Evolutionary conservation across 1,140 invertebrate genomes (phyloP).

Genomic region (Ditylenchus dipsaci): DNA sequence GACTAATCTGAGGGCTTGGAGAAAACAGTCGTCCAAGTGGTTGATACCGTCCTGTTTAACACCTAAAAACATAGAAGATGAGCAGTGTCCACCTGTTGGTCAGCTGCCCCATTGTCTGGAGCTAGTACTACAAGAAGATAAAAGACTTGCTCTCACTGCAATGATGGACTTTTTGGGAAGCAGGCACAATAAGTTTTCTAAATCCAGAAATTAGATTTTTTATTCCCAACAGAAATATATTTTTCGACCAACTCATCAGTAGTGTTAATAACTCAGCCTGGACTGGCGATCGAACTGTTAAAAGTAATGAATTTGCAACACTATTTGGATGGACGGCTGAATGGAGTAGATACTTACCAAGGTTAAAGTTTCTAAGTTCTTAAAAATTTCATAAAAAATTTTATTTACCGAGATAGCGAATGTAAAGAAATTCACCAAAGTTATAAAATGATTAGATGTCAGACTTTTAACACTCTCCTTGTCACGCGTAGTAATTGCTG

Average conservation of each 20-base stretch:
- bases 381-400: too few species aligned
- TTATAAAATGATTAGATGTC: too few species aligned
- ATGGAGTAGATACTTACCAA: not conserved
- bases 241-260: conserved; percentile 3
- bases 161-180: not conserved
- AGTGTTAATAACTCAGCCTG: conserved; percentile 12
- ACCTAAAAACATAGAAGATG: not conserved
- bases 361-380: too few species aligned
- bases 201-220: not conserved
- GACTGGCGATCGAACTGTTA: conserved; percentile 10
- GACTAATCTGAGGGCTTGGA: too few species aligned
- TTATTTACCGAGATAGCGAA: too few species aligned
- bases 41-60: too few species aligned
- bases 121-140: not conserved
- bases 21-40: too few species aligned
- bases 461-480: too few species aligned
- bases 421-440: too few species aligned
- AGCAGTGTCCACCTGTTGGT: not conserved
- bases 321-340: conserved; percentile 8
- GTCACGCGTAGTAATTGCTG: too few species aligned
- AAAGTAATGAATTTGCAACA: not conserved
- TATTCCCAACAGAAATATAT: conserved; percentile 3
- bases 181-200: not conserved
- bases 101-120: not conserved
- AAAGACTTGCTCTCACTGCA: not conserved